Conservation (phyloP, 1,140 invertebrate genomes). For the Phocides pigmalion region DNA sequence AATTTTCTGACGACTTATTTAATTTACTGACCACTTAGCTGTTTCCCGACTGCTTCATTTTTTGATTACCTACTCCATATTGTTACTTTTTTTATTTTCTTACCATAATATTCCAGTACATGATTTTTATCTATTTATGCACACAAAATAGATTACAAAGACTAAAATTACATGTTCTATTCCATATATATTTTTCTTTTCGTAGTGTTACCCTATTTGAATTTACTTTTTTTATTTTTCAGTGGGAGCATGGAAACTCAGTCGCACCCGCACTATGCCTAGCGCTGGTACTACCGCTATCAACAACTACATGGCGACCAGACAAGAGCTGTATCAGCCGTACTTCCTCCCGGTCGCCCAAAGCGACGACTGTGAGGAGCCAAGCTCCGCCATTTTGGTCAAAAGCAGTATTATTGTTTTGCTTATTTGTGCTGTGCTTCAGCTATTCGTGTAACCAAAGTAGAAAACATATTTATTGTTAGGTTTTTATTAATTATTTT, state of each 20-base stretch:
- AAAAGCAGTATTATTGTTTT: conserved; percentile 61
- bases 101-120: too few species aligned
- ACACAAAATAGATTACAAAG: too few species aligned
- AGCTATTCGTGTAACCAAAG: conserved; percentile 38
- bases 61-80: too few species aligned
- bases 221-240: conserved; percentile 28
- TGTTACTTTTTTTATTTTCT: too few species aligned
- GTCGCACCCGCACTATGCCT: conserved; percentile 46
- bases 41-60: too few species aligned
- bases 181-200: not conserved
- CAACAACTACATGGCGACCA: conserved; percentile 37
- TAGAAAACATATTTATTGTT: not conserved
- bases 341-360: conserved; percentile 53
- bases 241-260: conserved; percentile 62
- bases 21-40: too few species aligned
- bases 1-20: too few species aligned
- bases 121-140: too few species aligned
- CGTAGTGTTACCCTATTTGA: not conserved
- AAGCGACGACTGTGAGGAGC: conserved; percentile 57
- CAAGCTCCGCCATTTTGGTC: conserved; percentile 51
- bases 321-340: conserved; percentile 46
- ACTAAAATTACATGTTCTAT: too few species aligned
- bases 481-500: not conserved
- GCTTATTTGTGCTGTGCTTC: conserved; percentile 42
- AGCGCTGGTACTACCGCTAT: conserved; percentile 35